phyloP scores from a whole-genome alignment of 2,888 invertebrate genomes.

The Ennomos erosarius region DNA sequence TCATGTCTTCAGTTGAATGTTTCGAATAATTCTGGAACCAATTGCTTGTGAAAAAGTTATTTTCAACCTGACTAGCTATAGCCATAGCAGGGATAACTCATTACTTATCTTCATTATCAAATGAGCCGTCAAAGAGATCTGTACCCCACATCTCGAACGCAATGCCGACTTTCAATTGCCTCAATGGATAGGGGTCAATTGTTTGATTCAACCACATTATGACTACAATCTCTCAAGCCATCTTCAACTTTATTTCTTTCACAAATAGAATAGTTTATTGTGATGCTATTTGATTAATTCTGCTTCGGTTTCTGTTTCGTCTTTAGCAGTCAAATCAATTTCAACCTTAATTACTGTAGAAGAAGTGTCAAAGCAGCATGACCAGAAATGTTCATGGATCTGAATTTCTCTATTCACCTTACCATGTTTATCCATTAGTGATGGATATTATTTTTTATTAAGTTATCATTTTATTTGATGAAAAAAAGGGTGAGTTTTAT shows the following conservation, averaged over 20 bases:
- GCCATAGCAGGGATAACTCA: conserved; percentile 41
- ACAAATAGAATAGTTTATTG: conserved; percentile 13
- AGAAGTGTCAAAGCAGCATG: background rate
- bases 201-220: conserved; percentile 50
- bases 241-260: conserved; percentile 16
- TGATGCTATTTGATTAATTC: background rate
- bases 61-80: conserved; percentile 41
- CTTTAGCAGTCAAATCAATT: background rate
- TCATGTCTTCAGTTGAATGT: too few species aligned
- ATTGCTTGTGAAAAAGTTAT: too few species aligned
- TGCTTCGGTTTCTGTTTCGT: background rate
- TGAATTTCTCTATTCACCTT: conserved; percentile 40
- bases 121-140: conserved; percentile 60
- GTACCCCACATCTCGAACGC: conserved; percentile 56
- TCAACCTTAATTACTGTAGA: background rate
- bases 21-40: too few species aligned
- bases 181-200: conserved; percentile 69
- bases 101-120: conserved; percentile 49
- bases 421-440: conserved; percentile 40
- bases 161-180: conserved; percentile 61
- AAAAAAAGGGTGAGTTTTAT: conserved; percentile 22
- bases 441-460: conserved; percentile 28
- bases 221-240: conserved; percentile 18
- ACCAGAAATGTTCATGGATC: conserved; percentile 4
- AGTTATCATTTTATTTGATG: conserved; percentile 34